phyloP scores from a whole-genome alignment of 2,888 invertebrate species.

The Lathronympha strigana region DNA sequence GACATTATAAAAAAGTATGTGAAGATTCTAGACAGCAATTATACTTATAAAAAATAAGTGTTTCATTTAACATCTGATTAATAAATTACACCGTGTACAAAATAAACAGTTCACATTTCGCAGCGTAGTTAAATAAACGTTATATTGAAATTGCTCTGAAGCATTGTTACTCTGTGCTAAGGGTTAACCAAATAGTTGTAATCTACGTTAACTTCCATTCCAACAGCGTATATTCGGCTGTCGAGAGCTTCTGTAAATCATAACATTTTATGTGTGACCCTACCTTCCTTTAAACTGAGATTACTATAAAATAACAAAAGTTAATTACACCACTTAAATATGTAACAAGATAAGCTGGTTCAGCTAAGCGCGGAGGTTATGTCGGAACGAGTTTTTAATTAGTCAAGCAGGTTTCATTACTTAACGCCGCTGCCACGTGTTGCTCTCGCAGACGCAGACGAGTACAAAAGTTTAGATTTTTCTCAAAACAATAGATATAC shows the following conservation, averaged over 20 bases:
- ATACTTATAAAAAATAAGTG: no score
- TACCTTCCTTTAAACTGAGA: constrained; percentile 56
- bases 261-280: constrained; percentile 63
- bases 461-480: constrained; percentile 75
- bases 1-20: no score
- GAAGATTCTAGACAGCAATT: no score
- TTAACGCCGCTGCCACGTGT: constrained; percentile 72
- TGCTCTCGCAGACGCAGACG: constrained; percentile 61
- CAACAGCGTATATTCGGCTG: constrained; percentile 56
- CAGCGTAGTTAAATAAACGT: constrained; percentile 50
- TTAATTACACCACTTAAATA: constrained; percentile 53
- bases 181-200: constrained; percentile 55
- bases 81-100: neutral
- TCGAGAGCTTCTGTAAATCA: constrained; percentile 59
- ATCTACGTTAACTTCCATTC: constrained; percentile 59
- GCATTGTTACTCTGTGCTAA: constrained; percentile 56
- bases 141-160: constrained; percentile 55
- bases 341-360: constrained; percentile 60
- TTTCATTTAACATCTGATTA: no score
- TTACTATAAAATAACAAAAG: constrained; percentile 61
- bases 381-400: constrained; percentile 68
- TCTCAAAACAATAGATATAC: constrained; percentile 74
- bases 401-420: constrained; percentile 72
- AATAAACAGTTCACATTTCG: constrained; percentile 38
- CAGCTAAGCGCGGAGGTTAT: constrained; percentile 63